Percentiles rank a stretch among this genome's conserved stretches.
These are phyloP conservation scores for Aptenodytes forsteri DNA, from an alignment of 2,113 vertebrate genomes.

Conservation along the genomic window DNA sequence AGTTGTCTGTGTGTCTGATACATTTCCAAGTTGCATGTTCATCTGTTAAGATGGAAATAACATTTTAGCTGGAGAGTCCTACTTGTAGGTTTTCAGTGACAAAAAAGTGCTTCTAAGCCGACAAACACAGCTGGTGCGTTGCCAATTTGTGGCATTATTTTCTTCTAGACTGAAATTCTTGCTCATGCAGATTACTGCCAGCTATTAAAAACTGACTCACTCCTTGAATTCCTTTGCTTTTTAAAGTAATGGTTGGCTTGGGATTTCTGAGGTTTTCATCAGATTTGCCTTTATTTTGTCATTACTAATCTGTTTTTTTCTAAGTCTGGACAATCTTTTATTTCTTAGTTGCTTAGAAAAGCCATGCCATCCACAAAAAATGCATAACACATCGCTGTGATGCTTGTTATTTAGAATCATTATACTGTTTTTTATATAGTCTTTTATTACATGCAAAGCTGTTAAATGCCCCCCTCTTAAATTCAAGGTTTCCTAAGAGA, in stretches of 20 bases:
- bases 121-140: not conserved
- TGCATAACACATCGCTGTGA: not conserved
- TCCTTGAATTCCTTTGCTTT: not conserved
- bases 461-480: not conserved
- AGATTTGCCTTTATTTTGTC: not conserved
- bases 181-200: not conserved
- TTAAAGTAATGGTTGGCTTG: not conserved
- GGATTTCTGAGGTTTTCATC: not conserved
- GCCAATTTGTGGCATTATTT: not conserved
- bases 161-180: not conserved
- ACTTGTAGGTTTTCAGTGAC: not conserved
- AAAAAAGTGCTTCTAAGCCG: not conserved
- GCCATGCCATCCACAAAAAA: not conserved
- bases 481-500: not conserved
- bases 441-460: not conserved
- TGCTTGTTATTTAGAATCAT: not conserved
- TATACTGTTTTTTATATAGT: not conserved
- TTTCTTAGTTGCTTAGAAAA: not conserved
- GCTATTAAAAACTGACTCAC: not conserved
- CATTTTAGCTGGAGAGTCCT: not conserved
- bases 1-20: not conserved
- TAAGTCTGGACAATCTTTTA: not conserved
- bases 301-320: not conserved
- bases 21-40: not conserved
- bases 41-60: not conserved